Base-by-base conservation (phyloP, 2,113 vertebrate genomes). In the Corvus hawaiiensis region DNA sequence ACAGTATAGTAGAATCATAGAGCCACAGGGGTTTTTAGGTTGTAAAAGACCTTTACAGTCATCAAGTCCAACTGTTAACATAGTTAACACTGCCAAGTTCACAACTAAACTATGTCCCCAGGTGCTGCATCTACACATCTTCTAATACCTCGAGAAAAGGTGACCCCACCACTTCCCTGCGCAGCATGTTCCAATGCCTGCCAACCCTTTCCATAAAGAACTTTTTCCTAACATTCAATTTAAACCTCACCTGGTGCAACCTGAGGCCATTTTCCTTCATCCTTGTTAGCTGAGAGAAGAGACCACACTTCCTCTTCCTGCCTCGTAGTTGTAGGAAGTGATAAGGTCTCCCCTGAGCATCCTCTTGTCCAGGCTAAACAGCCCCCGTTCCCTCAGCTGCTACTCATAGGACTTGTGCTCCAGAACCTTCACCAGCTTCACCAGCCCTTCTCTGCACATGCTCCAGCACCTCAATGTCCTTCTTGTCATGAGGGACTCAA, bases 301-400 rank as follows among this genome's bases (percentile, higher is more conserved):
- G 24, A 54, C n/a, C 6, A 13, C 0, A 1, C 18, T 5, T 11
- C 16, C 20, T 14, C 5, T 18, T 46, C 32, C 39, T 68, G 30
- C 21, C 33, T 68, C 0, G 0, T 32, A 39, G n/a, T 11, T 54
- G 17, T 48, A 48, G 52, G 35, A 37, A 73, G 15, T 4, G 5
- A 16, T 13, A 46, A 66, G 16, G 15, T 79, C 14, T 24, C 8
- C 30, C 78, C 15, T 37, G 13, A 59, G 26, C 5, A 5, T 66
- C 20, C 16, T 48, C 23, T 54, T 54, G 8, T 48, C 59, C 52
- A 48, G 67, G 39, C 8, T 46, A 14, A 59, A 79, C 59, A 84
- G 2, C 13, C 8, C 1, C 0, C 41, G 33, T 6, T 73, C 30
- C 12, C 33, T 73, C 59, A 52, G 20, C 33, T 10, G 24, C 30